phyloP scores from a whole-genome alignment of 2,888 invertebrate species.

The Stramonita haemastoma region DNA sequence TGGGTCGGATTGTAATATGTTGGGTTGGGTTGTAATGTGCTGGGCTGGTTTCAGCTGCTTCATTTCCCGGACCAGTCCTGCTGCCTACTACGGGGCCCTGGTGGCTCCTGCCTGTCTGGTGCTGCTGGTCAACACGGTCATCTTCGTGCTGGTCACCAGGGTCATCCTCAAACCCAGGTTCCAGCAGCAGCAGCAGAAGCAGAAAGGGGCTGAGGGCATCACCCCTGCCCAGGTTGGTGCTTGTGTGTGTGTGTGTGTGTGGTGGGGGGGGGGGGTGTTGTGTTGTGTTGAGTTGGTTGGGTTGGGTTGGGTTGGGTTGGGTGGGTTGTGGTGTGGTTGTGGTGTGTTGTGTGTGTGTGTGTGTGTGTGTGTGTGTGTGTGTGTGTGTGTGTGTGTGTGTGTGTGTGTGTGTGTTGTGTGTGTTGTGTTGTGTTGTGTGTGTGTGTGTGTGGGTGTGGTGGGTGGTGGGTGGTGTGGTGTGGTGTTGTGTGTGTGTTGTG shows the following conservation, averaged over 20 bases:
- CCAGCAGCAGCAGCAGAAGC: conserved; percentile 60
- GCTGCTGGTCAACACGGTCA: conserved; percentile 77
- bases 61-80: conserved; percentile 73
- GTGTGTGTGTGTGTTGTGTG: background rate
- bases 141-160: conserved; percentile 76
- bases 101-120: conserved; percentile 78
- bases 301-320: background rate
- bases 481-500: background rate
- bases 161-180: conserved; percentile 70
- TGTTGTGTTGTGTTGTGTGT: background rate
- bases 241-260: background rate
- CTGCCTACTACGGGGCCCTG: conserved; percentile 77
- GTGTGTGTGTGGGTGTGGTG: background rate
- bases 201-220: conserved; percentile 50
- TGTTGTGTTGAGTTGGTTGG: no score
- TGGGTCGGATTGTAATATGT: no score
- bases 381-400: background rate
- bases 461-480: background rate
- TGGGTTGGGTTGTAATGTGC: no score
- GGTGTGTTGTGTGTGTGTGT: background rate
- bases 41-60: conserved; percentile 76
- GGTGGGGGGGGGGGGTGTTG: background rate
- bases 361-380: background rate
- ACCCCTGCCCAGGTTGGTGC: conserved; percentile 62
- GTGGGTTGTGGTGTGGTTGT: background rate